Evolutionary conservation across 2,888 invertebrate genomes (phyloP), one percentile per base, ranked within the genome.

Genomic region (Chrysolina oricalcia): DNA sequence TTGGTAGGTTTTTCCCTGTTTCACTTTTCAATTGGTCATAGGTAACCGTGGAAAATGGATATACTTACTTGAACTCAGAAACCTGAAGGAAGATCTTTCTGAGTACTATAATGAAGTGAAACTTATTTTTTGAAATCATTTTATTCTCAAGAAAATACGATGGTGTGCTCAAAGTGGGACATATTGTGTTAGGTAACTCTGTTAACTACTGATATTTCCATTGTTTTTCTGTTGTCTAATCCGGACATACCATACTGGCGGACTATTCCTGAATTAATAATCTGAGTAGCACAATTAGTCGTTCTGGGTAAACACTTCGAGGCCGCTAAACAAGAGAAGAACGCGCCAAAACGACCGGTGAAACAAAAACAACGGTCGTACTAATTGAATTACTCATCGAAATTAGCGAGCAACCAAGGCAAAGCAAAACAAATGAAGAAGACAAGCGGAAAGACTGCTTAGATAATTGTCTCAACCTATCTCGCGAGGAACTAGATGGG

Each of bases 311-410:
- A 70, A 73, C 70, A 59, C 56, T 15, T 4, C 63, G 48, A 68
- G n/a, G 46, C 64, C 72, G 69, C 72, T n/a, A 72, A 70, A 70
- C 64, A 71, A 50, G 50, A 53, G 41, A 64, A 70, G 69, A 74
- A 66, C 59, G 71, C 63, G 62, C 46, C 59, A 41, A 53, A 62
- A 62, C 67, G 21, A 65, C 64, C 27, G 41, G 73, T 63, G 41
- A 74, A 72, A 77, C 74, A 65, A 76, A 74, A 74, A 70, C 77
- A 74, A 69, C 69, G 74, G 67, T 76, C 65, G 70, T 53, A 43
- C 56, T 76, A 79, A 79, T 76, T 76, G 77, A 72, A 77, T 79
- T 77, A 75, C 73, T 63, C 74, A 76, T 74, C 74, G 79, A 74
- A 75, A 78, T 78, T 78, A 76, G 78, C 72, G 68, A 40, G 46